These are phyloP conservation scores for Perca fluviatilis DNA, from an alignment of 2,113 vertebrate genomes.

Conservation along the genomic window DNA sequence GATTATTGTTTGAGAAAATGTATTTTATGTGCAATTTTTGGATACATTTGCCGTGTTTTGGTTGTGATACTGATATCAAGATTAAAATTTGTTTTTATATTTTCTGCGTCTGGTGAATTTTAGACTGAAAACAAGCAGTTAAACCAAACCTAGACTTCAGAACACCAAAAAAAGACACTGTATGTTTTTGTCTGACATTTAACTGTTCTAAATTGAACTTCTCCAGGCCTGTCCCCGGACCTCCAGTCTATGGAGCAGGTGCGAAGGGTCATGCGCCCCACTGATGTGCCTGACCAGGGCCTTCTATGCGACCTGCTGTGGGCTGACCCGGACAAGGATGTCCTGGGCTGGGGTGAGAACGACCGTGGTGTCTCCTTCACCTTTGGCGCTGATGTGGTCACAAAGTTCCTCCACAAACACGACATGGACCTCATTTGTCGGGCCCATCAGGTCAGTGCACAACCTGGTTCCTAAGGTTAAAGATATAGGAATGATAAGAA, in stretches of 20 bases:
- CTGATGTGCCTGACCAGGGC: conserved; percentile 97
- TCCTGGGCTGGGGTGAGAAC: conserved; percentile 97
- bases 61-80: too few relatives aligned
- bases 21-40: neutral
- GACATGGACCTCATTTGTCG: conserved; percentile 98
- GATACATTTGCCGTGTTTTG: neutral
- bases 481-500: neutral
- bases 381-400: conserved; percentile 95
- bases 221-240: conserved; percentile 92
- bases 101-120: neutral
- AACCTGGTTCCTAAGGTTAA: neutral
- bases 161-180: neutral
- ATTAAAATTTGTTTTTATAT: neutral
- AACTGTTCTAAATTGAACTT: neutral
- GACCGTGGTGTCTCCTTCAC: conserved; percentile 97
- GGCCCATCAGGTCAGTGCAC: conserved; percentile 92
- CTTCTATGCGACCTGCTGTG: conserved; percentile 95
- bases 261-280: conserved; percentile 95
- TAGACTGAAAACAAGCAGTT: neutral
- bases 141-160: neutral
- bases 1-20: neutral
- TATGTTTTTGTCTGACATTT: neutral
- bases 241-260: conserved; percentile 99
- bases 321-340: conserved; percentile 97
- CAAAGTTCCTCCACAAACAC: conserved; percentile 97